phyloP scores from a whole-genome alignment of 2,888 invertebrate species.

The Gastracanthus pulcherrimus region DNA sequence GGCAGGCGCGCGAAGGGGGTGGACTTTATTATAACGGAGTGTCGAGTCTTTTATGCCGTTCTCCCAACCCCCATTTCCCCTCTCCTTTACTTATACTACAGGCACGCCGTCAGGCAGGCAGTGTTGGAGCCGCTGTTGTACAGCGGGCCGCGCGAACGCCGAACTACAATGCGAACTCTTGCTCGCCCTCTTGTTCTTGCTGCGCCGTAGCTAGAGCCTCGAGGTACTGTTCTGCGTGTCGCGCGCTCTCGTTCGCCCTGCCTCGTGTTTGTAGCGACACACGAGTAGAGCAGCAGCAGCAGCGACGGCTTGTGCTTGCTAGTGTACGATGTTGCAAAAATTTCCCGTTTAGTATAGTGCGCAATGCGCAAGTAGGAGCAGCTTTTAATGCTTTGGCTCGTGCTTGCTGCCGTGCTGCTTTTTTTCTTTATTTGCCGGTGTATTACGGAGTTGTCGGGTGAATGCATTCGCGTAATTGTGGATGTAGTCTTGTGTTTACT shows the following conservation, averaged over 20 bases:
- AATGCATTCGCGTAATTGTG: not conserved
- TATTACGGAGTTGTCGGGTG: not conserved
- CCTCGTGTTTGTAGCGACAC: slow-evolving; percentile 37
- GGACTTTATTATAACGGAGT: slow-evolving; percentile 78
- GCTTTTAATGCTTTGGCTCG: not conserved
- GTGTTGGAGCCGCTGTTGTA: not conserved
- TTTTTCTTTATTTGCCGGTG: not conserved
- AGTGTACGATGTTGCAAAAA: too few species aligned
- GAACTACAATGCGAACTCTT: slow-evolving; percentile 35
- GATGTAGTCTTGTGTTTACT: too few species aligned
- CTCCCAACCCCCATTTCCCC: slow-evolving; percentile 56
- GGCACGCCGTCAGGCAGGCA: not conserved
- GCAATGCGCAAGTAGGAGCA: not conserved
- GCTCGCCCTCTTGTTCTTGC: slow-evolving; percentile 56
- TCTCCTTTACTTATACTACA: slow-evolving; percentile 41
- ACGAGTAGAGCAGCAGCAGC: not conserved
- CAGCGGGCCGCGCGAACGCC: not conserved
- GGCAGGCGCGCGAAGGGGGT: slow-evolving; percentile 65
- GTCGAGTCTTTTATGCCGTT: slow-evolving; percentile 76
- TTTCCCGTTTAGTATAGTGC: not conserved
- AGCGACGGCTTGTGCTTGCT: too few species aligned
- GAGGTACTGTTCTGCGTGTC: slow-evolving; percentile 1
- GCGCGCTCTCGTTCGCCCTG: too few species aligned
- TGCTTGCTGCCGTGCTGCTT: not conserved
- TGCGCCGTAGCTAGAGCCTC: slow-evolving; percentile 35